Conservation (phyloP, 2,888 invertebrate genomes). For the Epirrhoe tristata region DNA sequence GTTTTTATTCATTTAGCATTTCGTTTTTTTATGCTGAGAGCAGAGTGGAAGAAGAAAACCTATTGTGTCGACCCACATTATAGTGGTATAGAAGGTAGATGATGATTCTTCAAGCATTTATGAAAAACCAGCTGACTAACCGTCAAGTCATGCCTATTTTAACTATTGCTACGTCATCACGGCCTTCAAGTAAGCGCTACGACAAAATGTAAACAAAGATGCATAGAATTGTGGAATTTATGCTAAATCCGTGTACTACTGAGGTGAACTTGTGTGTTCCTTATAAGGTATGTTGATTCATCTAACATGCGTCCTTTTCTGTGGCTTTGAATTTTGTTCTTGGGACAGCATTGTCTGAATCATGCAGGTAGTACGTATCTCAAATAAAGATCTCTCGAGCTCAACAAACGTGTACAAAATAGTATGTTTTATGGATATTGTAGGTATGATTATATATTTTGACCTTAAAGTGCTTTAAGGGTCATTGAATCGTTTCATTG, state of each 20-base stretch:
- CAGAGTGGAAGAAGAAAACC: too few relatives aligned
- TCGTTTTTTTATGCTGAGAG: too few relatives aligned
- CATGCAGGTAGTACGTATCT: conserved; percentile 2
- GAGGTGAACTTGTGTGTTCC: conserved; percentile 53
- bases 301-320: conserved; percentile 28
- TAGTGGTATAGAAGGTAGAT: too few relatives aligned
- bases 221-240: conserved; percentile 51
- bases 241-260: conserved; percentile 49
- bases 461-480: too few relatives aligned
- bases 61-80: too few relatives aligned
- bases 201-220: conserved; percentile 43
- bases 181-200: conserved; percentile 27
- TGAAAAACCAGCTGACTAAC: conserved; percentile 19
- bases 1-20: too few relatives aligned
- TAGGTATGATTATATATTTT: neutral
- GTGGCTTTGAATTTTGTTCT: conserved; percentile 20
- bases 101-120: neutral
- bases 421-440: neutral
- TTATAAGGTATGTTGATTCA: conserved; percentile 44
- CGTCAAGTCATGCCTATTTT: conserved; percentile 68
- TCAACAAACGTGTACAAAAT: conserved; percentile 1
- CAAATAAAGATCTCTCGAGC: neutral
- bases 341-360: conserved; percentile 18
- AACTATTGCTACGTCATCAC: conserved; percentile 42
- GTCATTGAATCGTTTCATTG: too few relatives aligned